Conservation (phyloP, 2,113 vertebrate genomes). For the Sitta europaea region DNA sequence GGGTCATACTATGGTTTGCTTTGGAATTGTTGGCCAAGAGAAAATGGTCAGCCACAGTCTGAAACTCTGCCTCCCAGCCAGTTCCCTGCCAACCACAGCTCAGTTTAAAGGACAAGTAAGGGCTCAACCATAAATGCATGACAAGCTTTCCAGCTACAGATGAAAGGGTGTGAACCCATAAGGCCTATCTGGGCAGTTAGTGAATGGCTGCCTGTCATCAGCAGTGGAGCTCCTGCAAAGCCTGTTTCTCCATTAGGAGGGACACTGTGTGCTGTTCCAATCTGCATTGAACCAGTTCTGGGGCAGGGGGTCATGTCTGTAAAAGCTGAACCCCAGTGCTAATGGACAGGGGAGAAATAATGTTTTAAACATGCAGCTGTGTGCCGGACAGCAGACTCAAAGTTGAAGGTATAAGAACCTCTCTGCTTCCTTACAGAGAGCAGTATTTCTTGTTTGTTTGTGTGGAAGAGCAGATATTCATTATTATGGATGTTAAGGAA, state of each 20-base stretch:
- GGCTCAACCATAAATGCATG: neutral
- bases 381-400: neutral
- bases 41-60: neutral
- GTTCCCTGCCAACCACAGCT: neutral
- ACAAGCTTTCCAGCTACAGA: neutral
- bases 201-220: neutral
- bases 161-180: neutral
- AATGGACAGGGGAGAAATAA: neutral
- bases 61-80: neutral
- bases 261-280: fast-evolving
- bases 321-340: neutral
- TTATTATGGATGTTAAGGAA: neutral
- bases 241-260: neutral
- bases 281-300: fast-evolving
- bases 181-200: neutral
- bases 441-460: neutral
- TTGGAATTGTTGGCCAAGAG: neutral
- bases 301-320: neutral
- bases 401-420: neutral
- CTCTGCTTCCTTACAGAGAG: neutral
- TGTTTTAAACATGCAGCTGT: neutral
- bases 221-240: neutral
- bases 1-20: neutral
- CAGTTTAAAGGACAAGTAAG: neutral
- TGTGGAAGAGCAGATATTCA: neutral